phyloP scores from a whole-genome alignment of 2,888 invertebrate genomes.

The Balanococcus diminutus region DNA sequence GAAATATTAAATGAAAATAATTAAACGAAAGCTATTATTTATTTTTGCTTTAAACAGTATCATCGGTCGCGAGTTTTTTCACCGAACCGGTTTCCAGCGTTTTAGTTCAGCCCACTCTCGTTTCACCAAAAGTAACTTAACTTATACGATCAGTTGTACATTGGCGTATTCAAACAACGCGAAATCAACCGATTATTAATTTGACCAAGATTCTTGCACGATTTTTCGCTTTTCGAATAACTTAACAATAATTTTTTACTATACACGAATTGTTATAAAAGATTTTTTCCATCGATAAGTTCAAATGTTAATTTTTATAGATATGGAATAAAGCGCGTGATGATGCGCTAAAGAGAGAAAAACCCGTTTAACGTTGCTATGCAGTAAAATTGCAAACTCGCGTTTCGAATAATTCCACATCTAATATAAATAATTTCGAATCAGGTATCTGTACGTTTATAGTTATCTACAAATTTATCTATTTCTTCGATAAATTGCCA shows the following conservation, averaged over 20 bases:
- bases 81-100: constrained; percentile 27
- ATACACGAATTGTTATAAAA: constrained; percentile 41
- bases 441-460: not conserved
- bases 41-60: constrained; percentile 43
- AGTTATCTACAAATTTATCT: not conserved
- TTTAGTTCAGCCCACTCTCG: constrained; percentile 31
- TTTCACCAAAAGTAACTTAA: constrained; percentile 37
- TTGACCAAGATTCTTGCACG: constrained; percentile 22
- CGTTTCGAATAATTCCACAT: not conserved
- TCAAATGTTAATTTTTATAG: constrained; percentile 27
- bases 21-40: constrained; percentile 50
- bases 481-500: too few species aligned
- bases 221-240: constrained; percentile 36
- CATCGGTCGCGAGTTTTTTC: constrained; percentile 42
- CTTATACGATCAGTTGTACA: not conserved
- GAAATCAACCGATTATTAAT: constrained; percentile 37
- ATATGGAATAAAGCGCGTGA: constrained; percentile 22
- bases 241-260: constrained; percentile 37
- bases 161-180: constrained; percentile 32
- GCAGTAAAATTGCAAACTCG: not conserved
- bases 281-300: constrained; percentile 28
- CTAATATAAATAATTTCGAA: not conserved
- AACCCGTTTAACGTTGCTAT: not conserved
- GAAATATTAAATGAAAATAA: constrained; percentile 47
- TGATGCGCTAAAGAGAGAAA: constrained; percentile 11